phyloP scores from a whole-genome alignment of 2,113 vertebrate species.

The Siniperca chuatsi region DNA sequence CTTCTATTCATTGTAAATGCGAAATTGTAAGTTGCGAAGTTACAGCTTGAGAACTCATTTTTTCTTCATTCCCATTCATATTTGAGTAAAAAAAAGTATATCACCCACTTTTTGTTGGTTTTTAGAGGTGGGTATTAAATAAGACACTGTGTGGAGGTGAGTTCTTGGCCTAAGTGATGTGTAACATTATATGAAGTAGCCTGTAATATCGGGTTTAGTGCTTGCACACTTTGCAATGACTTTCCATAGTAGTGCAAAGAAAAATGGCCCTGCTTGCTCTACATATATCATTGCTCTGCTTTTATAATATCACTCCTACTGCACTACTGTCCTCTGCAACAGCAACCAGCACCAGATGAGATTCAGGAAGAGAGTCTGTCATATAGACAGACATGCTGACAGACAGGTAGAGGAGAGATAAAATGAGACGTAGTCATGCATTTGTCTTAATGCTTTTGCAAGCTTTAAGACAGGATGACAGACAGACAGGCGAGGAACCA shows the following conservation, averaged over 20 bases:
- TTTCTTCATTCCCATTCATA: background rate
- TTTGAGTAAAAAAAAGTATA: background rate
- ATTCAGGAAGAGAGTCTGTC: conserved; percentile 25
- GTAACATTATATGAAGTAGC: background rate
- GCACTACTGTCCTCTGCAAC: conserved; percentile 1
- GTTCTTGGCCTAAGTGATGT: background rate
- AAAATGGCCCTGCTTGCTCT: background rate
- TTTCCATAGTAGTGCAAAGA: background rate
- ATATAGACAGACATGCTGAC: conserved; percentile 32
- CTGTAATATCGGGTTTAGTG: conserved; percentile 10
- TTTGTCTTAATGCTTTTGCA: conserved; percentile 57
- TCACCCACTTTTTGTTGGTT: background rate
- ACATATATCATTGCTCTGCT: background rate
- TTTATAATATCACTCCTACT: conserved; percentile 18
- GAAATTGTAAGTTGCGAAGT: no score
- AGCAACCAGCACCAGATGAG: background rate
- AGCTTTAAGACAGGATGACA: conserved; percentile 28
- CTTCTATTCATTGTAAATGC: conserved; percentile 12
- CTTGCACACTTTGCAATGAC: background rate
- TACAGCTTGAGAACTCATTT: background rate
- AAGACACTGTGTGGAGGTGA: background rate
- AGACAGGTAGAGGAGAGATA: conserved; percentile 36
- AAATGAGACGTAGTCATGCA: conserved; percentile 20
- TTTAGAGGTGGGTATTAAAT: background rate
- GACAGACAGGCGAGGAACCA: conserved; percentile 44